Conservation (phyloP, 1,140 invertebrate species). For the Sipha flava region DNA sequence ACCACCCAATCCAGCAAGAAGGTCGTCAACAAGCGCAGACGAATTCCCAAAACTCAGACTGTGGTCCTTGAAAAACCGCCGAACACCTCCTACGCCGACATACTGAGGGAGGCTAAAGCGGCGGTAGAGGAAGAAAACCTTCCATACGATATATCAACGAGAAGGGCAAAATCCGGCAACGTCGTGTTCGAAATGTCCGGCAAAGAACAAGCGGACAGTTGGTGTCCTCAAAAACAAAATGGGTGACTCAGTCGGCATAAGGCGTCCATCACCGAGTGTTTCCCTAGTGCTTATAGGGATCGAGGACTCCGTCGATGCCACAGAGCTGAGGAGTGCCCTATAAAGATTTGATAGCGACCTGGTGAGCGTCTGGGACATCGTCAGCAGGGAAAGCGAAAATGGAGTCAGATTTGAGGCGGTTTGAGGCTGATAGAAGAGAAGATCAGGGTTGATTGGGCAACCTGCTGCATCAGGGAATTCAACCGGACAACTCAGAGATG, state of each 20-base stretch:
- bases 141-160: neutral
- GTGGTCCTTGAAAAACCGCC: too few relatives aligned
- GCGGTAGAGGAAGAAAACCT: neutral
- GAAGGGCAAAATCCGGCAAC: neutral
- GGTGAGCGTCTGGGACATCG: neutral
- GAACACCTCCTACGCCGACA: neutral
- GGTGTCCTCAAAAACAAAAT: neutral
- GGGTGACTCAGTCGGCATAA: neutral
- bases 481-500: neutral
- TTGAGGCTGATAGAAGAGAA: neutral
- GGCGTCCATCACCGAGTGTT: neutral
- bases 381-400: neutral
- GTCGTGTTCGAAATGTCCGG: neutral
- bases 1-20: too few relatives aligned
- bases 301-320: neutral
- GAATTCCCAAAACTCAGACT: too few relatives aligned
- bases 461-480: neutral
- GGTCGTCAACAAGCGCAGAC: too few relatives aligned
- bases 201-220: neutral
- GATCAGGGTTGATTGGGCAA: neutral
- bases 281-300: neutral
- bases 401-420: neutral
- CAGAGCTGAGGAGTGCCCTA: neutral
- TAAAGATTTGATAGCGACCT: neutral
- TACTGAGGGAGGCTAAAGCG: neutral